Evolutionary conservation across 2,797 vertebrate genomes (phyloP), one percentile per base, ranked within the genome.

Genomic region (Anguilla anguilla): DNA sequence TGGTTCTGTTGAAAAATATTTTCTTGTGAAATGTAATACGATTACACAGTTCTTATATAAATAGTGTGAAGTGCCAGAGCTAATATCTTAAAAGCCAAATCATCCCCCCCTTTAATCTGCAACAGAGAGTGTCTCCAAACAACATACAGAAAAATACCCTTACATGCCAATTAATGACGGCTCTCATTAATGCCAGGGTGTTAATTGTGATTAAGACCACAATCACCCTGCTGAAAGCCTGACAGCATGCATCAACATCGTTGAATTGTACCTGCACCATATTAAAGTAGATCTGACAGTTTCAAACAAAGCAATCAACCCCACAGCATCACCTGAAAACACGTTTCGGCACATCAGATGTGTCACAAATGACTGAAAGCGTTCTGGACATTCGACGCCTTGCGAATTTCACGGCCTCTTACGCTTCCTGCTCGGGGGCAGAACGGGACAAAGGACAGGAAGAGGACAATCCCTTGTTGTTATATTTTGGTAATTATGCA

Each of bases 161-260:
- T 74, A 91, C 89, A 88, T 86, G 90, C 89, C 94, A 94, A 94
- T 94, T 93, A 95, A 94, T 90, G 88, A 89, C 88, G 85, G 90
- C 92, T 91, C 90, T 81, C 61, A 91, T 91, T 94, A 93, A 90
- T 49, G 89, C 87, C 92, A 88, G 89, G 89, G 90, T 89, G 90
- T 92, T 95, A 92, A 95, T 95, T 94, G 93, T 94, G 93, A 94
- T 95, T 94, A 95, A 91, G 87, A 87, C 81, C 91, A 92, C 95
- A 95, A 95, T 93, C 94, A 93, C 90, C 91, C 88, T 86, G 31
- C 84, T 89, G 91, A 91, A 93, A 94, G 93, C 95, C 93, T 92
- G 93, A 92, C 94, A 94, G 92, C 87, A 88, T 82, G 89, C 61
- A 89, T 90, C 90, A 93, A 92, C 90, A 92, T 89, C 91, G 91